phyloP scores from a whole-genome alignment of 2,888 invertebrate genomes.

The Lasioglossum malachurum region DNA sequence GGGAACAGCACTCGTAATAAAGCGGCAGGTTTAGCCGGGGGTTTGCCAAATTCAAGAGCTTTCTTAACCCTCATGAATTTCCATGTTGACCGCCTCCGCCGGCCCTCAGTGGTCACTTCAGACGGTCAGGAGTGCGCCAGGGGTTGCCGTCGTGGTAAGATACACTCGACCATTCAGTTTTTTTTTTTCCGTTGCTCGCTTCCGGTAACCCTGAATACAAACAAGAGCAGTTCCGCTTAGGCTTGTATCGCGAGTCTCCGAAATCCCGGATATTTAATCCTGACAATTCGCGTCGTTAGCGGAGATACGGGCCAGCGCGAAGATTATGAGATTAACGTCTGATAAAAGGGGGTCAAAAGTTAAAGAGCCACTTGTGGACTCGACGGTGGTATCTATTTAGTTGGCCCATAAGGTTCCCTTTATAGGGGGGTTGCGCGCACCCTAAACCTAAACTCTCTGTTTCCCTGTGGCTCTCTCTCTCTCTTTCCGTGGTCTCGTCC shows the following conservation, averaged over 20 bases:
- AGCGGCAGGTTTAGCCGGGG: constrained; percentile 24
- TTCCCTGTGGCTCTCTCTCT: constrained; percentile 68
- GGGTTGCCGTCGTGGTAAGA: constrained; percentile 34
- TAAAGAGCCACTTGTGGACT: constrained; percentile 85
- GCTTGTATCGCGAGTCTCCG: background rate
- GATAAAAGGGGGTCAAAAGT: constrained; percentile 84
- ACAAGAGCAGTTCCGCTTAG: background rate
- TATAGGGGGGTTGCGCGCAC: constrained; percentile 80
- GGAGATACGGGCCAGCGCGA: constrained; percentile 50
- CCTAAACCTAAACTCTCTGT: constrained; percentile 79
- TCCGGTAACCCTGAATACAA: background rate
- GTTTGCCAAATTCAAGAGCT: constrained; percentile 68
- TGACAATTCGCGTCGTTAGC: constrained; percentile 4
- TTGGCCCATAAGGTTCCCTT: constrained; percentile 84
- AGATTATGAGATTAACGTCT: constrained; percentile 84
- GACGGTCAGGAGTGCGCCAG: constrained; percentile 29
- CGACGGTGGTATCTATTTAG: constrained; percentile 84
- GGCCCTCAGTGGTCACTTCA: constrained; percentile 42
- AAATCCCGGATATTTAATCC: constrained; percentile 15
- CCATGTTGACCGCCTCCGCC: constrained; percentile 46
- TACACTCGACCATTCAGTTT: constrained; percentile 42
- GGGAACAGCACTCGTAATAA: constrained; percentile 16
- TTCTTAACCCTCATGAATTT: constrained; percentile 68
- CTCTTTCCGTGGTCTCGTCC: constrained; percentile 41
- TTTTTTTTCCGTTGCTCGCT: constrained; percentile 30